phyloP scores from a whole-genome alignment of 30 jellyfish, hydroid and myxozoan species.

The Cassiopea andromeda region DNA sequence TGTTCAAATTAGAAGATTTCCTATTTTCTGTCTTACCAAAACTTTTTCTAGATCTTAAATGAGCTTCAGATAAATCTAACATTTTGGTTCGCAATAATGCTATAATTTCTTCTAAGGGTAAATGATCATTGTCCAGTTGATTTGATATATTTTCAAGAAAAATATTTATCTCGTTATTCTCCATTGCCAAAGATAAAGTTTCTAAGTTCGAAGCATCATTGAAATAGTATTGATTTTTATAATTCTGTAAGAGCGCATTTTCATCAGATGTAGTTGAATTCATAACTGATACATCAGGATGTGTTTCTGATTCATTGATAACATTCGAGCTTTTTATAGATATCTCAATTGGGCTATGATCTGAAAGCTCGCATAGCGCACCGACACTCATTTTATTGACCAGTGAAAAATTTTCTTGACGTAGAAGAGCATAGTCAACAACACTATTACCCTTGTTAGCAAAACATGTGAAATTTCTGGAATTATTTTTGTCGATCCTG shows the following conservation, averaged over 20 bases:
- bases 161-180: constrained; percentile 2
- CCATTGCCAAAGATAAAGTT: constrained; percentile 17
- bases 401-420: too few relatives aligned
- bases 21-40: neutral
- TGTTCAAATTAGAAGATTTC: neutral
- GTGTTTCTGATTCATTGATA: neutral
- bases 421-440: too few relatives aligned
- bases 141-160: constrained; percentile 11
- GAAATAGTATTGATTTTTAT: constrained; percentile 7
- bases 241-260: neutral
- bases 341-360: constrained; percentile 28
- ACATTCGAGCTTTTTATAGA: neutral
- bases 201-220: constrained; percentile 12
- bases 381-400: constrained; percentile 17
- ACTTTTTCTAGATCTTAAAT: constrained; percentile 3
- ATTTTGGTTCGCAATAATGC: constrained; percentile 9
- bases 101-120: neutral
- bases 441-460: constrained; percentile 19
- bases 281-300: neutral
- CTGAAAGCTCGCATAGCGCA: constrained; percentile 21
- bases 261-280: constrained; percentile 4
- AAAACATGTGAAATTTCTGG: constrained; percentile 25
- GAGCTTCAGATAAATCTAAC: constrained; percentile 22
- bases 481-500: constrained; percentile 18
- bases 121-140: constrained; percentile 7